Evolutionary conservation across 2,888 invertebrate genomes (phyloP).

Genomic region (Congeria kusceri): DNA sequence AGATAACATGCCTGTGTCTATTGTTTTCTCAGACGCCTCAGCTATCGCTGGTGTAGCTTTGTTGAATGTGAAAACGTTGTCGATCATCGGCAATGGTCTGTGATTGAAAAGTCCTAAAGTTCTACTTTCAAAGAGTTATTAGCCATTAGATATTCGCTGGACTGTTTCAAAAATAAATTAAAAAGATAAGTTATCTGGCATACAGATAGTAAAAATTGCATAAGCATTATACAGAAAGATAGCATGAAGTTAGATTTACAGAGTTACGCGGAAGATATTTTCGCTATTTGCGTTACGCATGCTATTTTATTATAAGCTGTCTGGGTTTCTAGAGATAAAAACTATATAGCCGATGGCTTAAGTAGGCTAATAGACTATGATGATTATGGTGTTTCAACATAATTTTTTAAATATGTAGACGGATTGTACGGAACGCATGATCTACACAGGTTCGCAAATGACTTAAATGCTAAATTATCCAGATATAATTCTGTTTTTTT

Average conservation of each 20-base stretch:
- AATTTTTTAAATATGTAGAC: constrained; percentile 2
- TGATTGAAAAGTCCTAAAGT: not conserved
- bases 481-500: constrained; percentile 8
- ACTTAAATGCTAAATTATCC: not conserved
- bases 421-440: not conserved
- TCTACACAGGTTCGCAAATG: constrained; percentile 10
- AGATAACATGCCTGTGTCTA: not conserved
- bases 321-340: constrained; percentile 8
- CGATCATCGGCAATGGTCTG: constrained; percentile 9
- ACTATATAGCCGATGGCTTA: constrained; percentile 4
- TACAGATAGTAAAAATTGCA: constrained; percentile 9
- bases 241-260: constrained; percentile 1
- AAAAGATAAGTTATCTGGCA: constrained; percentile 9
- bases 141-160: constrained; percentile 8
- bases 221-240: constrained; percentile 11
- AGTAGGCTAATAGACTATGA: constrained; percentile 17
- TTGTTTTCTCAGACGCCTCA: constrained; percentile 20
- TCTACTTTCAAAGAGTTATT: constrained; percentile 6
- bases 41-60: constrained; percentile 2
- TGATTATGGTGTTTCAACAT: constrained; percentile 13
- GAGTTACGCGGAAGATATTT: not conserved
- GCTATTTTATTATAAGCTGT: not conserved
- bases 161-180: not conserved
- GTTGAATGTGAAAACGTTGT: not conserved
- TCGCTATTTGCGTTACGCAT: not conserved